Evolutionary conservation across 2,797 vertebrate genomes (phyloP).

Genomic region (Steatocranus sp.): DNA sequence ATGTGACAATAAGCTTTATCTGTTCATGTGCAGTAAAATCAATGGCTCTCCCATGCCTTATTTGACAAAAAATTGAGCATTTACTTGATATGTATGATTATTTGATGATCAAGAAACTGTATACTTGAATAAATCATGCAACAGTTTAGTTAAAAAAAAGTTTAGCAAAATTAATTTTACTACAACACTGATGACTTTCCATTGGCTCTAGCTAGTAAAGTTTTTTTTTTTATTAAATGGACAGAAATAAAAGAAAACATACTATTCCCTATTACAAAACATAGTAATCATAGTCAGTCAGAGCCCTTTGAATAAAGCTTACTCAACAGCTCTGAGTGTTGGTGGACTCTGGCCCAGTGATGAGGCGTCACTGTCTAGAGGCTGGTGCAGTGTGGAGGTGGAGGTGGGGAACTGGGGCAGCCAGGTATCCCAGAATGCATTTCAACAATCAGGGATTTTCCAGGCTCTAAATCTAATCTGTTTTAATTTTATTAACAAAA

Average conservation of each 20-base stretch:
- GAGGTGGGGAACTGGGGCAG: neutral
- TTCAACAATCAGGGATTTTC: neutral
- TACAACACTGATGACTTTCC: neutral
- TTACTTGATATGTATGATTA: neutral
- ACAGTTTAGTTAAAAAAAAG: accelerated
- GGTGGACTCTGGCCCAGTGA: neutral
- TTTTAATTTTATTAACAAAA: neutral
- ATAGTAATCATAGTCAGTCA: neutral
- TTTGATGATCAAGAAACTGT: neutral
- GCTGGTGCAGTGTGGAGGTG: neutral
- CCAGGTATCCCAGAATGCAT: neutral
- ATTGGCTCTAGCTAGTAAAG: neutral
- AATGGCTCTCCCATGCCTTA: neutral
- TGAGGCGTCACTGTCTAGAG: neutral
- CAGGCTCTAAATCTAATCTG: neutral
- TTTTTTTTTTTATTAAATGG: neutral
- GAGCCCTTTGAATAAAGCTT: neutral
- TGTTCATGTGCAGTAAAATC: neutral
- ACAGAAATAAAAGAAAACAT: neutral
- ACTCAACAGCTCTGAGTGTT: neutral
- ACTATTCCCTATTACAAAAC: neutral
- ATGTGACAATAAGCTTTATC: neutral
- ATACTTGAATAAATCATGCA: neutral
- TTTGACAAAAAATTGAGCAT: neutral
- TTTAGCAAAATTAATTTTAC: neutral